Conservation (phyloP, 2,113 vertebrate genomes). For the Holacanthus passer region DNA sequence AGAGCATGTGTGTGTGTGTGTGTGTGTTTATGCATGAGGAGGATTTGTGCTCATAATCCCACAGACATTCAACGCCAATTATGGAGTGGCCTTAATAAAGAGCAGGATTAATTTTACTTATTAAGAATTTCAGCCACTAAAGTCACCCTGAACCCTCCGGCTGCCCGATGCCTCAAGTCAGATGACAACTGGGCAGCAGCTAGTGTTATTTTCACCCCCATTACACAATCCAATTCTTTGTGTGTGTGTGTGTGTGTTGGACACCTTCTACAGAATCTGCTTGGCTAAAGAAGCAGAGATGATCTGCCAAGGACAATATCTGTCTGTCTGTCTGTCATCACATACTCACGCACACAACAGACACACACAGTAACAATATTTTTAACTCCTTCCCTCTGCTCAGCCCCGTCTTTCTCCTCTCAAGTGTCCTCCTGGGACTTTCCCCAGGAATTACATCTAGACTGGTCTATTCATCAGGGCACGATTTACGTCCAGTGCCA, state of each 20-base stretch:
- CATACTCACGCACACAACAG: neutral
- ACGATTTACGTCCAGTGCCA: neutral
- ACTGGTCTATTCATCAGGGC: neutral
- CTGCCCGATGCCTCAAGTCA: constrained; percentile 34
- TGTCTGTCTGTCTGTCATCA: constrained; percentile 39
- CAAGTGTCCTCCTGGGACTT: neutral
- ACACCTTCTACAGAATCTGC: constrained; percentile 38
- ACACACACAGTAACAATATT: neutral
- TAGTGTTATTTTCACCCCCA: constrained; percentile 45
- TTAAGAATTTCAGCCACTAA: constrained; percentile 65
- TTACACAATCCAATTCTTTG: constrained; percentile 37
- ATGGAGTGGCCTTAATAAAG: constrained; percentile 65
- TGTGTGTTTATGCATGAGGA: constrained; percentile 25
- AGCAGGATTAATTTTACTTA: constrained; percentile 61
- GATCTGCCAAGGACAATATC: constrained; percentile 50
- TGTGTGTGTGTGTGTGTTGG: constrained; percentile 31
- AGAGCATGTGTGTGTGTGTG: constrained; percentile 11
- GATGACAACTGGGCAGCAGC: constrained; percentile 56
- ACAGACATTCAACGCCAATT: constrained; percentile 56
- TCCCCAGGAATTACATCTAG: too few species aligned
- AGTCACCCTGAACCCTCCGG: constrained; percentile 62
- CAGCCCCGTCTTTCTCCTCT: neutral
- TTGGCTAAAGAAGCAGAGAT: constrained; percentile 48
- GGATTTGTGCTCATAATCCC: constrained; percentile 48
- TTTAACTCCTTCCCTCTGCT: neutral